Conservation (phyloP, 2,888 invertebrate genomes). For the Gonocerus acuteangulatus region DNA sequence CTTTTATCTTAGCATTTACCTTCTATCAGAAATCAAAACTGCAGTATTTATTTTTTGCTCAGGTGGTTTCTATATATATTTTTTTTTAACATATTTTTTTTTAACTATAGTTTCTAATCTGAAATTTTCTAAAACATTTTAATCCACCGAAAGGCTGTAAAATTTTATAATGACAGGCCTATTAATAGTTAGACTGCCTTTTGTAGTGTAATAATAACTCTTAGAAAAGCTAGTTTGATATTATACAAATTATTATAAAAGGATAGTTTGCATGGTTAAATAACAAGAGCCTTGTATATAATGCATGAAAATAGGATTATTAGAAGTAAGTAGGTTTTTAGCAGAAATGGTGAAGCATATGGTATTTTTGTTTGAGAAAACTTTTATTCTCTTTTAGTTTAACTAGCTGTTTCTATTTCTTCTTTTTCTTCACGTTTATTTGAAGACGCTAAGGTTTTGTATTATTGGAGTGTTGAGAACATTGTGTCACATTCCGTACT, state of each 20-base stretch:
- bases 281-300: constrained; percentile 25
- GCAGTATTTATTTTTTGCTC: constrained; percentile 21
- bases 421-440: background rate
- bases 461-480: background rate
- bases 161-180: constrained; percentile 26
- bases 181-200: constrained; percentile 25
- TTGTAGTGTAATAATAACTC: constrained; percentile 13
- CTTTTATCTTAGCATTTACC: constrained; percentile 4
- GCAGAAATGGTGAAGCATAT: background rate
- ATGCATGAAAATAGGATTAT: constrained; percentile 13
- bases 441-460: background rate
- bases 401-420: too few species aligned
- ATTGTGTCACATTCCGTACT: too few species aligned
- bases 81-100: background rate
- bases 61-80: constrained; percentile 12
- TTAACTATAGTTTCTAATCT: constrained; percentile 4
- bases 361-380: constrained; percentile 19
- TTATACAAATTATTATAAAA: constrained; percentile 8
- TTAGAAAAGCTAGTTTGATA: constrained; percentile 20
- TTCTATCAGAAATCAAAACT: constrained; percentile 5
- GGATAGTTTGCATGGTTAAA: constrained; percentile 22
- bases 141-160: constrained; percentile 25
- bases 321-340: constrained; percentile 4
- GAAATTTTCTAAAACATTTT: constrained; percentile 10
- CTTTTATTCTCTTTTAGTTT: constrained; percentile 3